These are phyloP conservation scores for Sus scrofa DNA, from an alignment of 2,113 vertebrate species.

Conservation along the genomic window T2T-Sscrofa CM000812.6:212446501-212447000, in stretches of 20 bases:
- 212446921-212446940: too few species aligned
- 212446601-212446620: not conserved
- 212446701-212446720: not conserved
- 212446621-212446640: not conserved
- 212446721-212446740: not conserved
- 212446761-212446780: not conserved
- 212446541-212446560: too few species aligned
- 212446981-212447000: too few species aligned
- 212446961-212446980: too few species aligned
- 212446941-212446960: too few species aligned
- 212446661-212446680: not conserved
- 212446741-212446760: not conserved
- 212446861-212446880: not conserved
- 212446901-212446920: too few species aligned
- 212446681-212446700: too few species aligned
- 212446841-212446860: not conserved
- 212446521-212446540: too few species aligned
- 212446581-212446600: not conserved
- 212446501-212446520: too few species aligned
- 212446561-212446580: not conserved
- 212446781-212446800: too few species aligned
- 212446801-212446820: too few species aligned
- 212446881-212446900: too few species aligned
- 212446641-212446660: not conserved
- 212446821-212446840: not conserved